Base-by-base conservation (phyloP, 2,888 invertebrate species). In the Microctonus aethiopoides region DNA sequence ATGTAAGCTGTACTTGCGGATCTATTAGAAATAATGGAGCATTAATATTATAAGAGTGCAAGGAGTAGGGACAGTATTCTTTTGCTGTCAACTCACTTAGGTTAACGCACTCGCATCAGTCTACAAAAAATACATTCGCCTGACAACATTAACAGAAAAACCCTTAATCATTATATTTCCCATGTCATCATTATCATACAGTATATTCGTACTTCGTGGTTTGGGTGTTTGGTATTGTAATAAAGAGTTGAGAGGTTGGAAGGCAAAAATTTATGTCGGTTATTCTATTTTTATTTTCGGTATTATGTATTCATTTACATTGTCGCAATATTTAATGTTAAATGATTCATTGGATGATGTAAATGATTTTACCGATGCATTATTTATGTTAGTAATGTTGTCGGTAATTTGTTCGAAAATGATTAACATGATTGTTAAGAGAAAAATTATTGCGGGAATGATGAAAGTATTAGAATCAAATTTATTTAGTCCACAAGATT, bases 171-270 rank as follows among this genome's bases (percentile, higher is more conserved):
- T n/a, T n/a, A n/a, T n/a, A n/a, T n/a, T n/a, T n/a, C 16, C 16
- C 11, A 52, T 52, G 51, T 52, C 51, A 52, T 52, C n/a, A n/a
- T n/a, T 65, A 24, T 54, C 54, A 1, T 65, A 65, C 39, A 65
- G 65, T 39, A 65, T n/a, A 34, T 29, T 54, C 5, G 52, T 64
- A n/a, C 36, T 64, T 2, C 52, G 54, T 4, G 20, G 22, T 20
- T 36, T 54, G 54, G 64, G 64, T 11, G 54, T 65, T 2, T 65
- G 64, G 64, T 34, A 39, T 7, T 56, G 36, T 1, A 24, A 65
- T 22, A 56, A 56, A 0, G 16, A 39, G 9, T 54, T 36, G 39
- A 36, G 39, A 2, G 13, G 22, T 7, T 65, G 64, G 64, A 54
- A 36, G 10, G 36, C 34, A 10, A 65, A 34, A 16, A n/a, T 65